Evolutionary conservation across 2,113 vertebrate species (phyloP).

Genomic region (Trinectes maculatus): DNA sequence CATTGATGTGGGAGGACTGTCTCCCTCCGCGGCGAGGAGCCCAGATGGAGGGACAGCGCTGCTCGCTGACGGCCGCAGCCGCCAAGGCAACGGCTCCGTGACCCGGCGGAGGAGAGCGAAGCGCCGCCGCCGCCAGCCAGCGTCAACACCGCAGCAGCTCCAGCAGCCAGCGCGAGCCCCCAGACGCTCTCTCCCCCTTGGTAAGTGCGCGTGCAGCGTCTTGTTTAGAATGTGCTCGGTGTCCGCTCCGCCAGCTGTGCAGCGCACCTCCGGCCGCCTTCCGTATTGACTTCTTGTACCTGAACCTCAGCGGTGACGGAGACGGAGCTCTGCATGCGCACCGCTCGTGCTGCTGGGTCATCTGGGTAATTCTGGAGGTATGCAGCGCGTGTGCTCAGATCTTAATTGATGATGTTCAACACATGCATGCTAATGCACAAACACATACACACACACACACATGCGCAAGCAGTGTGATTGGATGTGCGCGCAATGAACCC

Average conservation of each 20-base stretch:
- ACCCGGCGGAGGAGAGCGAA: constrained; percentile 71
- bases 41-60: constrained; percentile 83
- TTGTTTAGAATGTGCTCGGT: constrained; percentile 65
- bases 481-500: constrained; percentile 46
- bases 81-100: constrained; percentile 80
- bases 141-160: constrained; percentile 72
- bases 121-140: constrained; percentile 45
- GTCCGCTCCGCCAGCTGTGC: constrained; percentile 71
- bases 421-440: constrained; percentile 28
- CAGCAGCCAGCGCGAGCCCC: constrained; percentile 54
- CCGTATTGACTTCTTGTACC: constrained; percentile 61
- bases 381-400: constrained; percentile 50
- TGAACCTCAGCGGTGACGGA: constrained; percentile 71
- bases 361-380: constrained; percentile 61
- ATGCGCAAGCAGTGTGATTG: constrained; percentile 15
- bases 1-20: constrained; percentile 71
- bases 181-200: constrained; percentile 66
- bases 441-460: neutral
- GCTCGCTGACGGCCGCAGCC: constrained; percentile 82
- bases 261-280: constrained; percentile 72
- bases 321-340: constrained; percentile 52
- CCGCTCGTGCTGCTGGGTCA: constrained; percentile 64
- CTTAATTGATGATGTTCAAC: constrained; percentile 33
- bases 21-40: constrained; percentile 72
- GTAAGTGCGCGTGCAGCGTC: constrained; percentile 77